Percentiles rank a stretch among this genome's conserved stretches.
Evolutionary conservation across 2,888 invertebrate species (phyloP).

Genomic region (Monopis laevigella): DNA sequence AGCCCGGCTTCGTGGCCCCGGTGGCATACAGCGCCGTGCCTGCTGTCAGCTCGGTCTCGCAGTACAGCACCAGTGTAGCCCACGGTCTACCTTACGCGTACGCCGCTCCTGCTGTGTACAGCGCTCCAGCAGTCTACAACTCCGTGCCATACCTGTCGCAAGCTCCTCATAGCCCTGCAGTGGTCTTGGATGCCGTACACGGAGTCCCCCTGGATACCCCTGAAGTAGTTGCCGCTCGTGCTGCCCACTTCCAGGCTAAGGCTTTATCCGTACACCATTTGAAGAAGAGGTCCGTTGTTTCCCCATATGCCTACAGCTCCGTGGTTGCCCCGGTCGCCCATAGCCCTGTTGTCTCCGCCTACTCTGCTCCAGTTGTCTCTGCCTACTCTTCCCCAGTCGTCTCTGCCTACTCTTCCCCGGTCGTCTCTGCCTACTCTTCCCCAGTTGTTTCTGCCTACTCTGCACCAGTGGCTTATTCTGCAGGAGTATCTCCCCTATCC

Average conservation of each 20-base stretch:
- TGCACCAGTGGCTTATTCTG: conserved; percentile 26
- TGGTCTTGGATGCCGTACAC: conserved; percentile 47
- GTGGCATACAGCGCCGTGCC: conserved; percentile 34
- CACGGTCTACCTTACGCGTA: conserved; percentile 23
- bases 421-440: conserved; percentile 36
- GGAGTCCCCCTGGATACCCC: conserved; percentile 60
- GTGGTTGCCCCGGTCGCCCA: conserved; percentile 29
- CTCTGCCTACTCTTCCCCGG: conserved; percentile 26
- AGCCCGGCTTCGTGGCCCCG: conserved; percentile 39
- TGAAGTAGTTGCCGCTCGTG: conserved; percentile 56
- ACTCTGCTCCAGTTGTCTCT: conserved; percentile 36
- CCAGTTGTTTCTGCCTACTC: conserved; percentile 28
- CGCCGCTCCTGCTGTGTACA: conserved; percentile 21
- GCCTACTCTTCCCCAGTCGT: conserved; percentile 22
- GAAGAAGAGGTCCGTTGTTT: conserved; percentile 37
- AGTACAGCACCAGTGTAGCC: conserved; percentile 33
- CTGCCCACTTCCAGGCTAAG: conserved; percentile 54
- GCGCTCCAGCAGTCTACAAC: conserved; percentile 22
- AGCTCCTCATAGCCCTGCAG: conserved; percentile 49
- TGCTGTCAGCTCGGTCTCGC: conserved; percentile 30
- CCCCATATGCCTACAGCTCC: conserved; percentile 25
- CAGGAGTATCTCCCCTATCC: conserved; percentile 24
- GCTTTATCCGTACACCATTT: conserved; percentile 47
- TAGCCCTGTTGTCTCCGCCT: conserved; percentile 29
- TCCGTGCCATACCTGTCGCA: conserved; percentile 25